A percentile compares a stretch with the other conserved stretches of the same genome.
Conservation (phyloP, 92 coral and sea anemone genomes). For the Zoanthus sansibaricus region DNA sequence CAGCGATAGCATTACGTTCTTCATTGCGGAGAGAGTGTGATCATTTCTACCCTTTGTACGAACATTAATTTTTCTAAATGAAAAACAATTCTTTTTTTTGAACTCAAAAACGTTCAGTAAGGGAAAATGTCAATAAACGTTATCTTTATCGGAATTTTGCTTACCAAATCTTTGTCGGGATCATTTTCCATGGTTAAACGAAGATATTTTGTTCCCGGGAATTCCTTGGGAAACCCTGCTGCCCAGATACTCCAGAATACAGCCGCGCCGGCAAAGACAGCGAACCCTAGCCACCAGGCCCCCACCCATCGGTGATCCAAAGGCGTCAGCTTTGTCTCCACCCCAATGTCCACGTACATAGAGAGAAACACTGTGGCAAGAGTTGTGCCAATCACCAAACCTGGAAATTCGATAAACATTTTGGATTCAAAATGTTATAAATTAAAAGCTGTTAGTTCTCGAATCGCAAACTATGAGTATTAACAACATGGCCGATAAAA, state of each 20-base stretch:
- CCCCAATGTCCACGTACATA: slow-evolving; percentile 83
- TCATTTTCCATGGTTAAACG: slow-evolving; percentile 42
- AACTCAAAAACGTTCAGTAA: background rate
- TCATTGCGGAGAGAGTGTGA: no score
- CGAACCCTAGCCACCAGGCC: slow-evolving; percentile 96
- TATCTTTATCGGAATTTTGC: background rate
- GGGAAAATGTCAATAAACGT: no score
- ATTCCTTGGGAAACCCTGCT: slow-evolving; percentile 81
- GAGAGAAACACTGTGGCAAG: slow-evolving; percentile 71
- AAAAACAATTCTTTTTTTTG: background rate
- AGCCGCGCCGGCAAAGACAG: slow-evolving; percentile 64
- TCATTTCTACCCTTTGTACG: background rate
- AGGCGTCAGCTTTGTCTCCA: slow-evolving; percentile 77
- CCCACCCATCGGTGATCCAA: slow-evolving; percentile 86
- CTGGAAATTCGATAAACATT: slow-evolving; percentile 29
- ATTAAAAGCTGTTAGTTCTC: no score
- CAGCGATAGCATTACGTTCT: no score
- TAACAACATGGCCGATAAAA: no score
- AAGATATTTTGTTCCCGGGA: slow-evolving; percentile 69
- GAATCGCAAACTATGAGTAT: no score
- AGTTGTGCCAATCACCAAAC: slow-evolving; percentile 67
- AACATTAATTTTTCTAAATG: background rate
- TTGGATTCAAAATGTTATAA: no score
- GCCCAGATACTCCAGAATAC: slow-evolving; percentile 78
- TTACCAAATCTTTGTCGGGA: slow-evolving; percentile 54